Percentiles rank a stretch among this genome's conserved stretches.
Evolutionary conservation across 2,797 vertebrate genomes (phyloP).

Genomic region (Rhinoraja longicauda): DNA sequence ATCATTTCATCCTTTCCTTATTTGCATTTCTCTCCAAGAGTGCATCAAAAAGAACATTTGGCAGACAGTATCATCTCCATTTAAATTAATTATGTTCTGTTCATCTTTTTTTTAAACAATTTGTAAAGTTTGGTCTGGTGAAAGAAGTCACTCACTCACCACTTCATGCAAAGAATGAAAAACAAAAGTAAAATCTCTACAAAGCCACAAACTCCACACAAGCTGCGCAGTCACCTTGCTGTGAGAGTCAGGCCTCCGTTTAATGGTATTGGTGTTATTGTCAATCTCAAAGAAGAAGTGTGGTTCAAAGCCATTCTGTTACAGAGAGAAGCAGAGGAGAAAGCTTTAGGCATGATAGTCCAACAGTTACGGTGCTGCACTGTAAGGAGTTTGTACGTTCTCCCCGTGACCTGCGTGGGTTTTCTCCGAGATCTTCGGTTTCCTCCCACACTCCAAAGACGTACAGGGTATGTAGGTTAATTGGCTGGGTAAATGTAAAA

Average conservation of each 20-base stretch:
- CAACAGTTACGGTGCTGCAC: no score
- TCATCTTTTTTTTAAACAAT: neutral
- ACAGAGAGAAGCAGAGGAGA: slow-evolving; percentile 49
- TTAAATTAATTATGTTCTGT: neutral
- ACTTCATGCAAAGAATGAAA: slow-evolving; percentile 4
- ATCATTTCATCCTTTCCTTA: neutral
- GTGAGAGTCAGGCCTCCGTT: slow-evolving; percentile 63
- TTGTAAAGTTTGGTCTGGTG: slow-evolving; percentile 22
- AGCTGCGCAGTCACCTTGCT: slow-evolving; percentile 58
- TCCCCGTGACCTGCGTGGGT: no score
- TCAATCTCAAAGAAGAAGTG: slow-evolving; percentile 69
- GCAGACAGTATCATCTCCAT: neutral
- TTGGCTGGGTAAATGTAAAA: no score
- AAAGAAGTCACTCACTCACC: neutral
- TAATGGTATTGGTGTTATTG: slow-evolving; percentile 68
- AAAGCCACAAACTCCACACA: slow-evolving; percentile 35
- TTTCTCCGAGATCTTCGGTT: no score
- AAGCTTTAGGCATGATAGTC: slow-evolving; percentile 22
- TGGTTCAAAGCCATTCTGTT: slow-evolving; percentile 64
- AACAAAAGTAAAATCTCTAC: neutral
- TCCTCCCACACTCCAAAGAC: no score
- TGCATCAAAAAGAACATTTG: neutral
- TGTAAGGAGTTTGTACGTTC: no score
- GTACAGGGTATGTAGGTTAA: no score
- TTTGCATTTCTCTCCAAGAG: neutral